Base-by-base conservation (phyloP, 2,888 invertebrate genomes). In the Macrosiphum euphorbiae region DNA sequence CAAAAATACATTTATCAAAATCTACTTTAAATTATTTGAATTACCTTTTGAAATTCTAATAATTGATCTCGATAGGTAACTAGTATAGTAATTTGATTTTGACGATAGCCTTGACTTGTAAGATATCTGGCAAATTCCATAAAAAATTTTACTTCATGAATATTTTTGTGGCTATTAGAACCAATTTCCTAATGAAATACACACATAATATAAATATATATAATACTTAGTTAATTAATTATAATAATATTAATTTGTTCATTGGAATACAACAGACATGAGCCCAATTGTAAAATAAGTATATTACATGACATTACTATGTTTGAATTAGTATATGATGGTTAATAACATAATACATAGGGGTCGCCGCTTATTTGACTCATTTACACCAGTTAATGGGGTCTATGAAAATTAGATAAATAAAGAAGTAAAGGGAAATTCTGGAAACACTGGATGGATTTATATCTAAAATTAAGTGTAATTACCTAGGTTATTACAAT, bases 21-120 rank as follows among this genome's bases (percentile, higher is more conserved):
- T 28, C 47, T 86, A 24, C 35, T 52, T 35, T 20, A n/a, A 55
- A 55, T 47, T 44, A 67, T 47, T 50, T 50, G 52, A 35, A 47
- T 85, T 92, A 91, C 93, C 84, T 90, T 90, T 58, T 90, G 86
- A 13, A 94, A 67, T 90, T 92, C 67, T 35, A 90, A 96, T 95
- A 97, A 96, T 95, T 98, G 98, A 13, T 97, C 98, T 16, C 96
- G 96, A 95, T 98, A 98, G 0, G 97, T 97, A 0, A 97, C 96
- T 13, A 98, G 96, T 95, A 98, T 97, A 0, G 98, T 98, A 88
- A 98, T 97, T 94, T 98, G 97, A 0, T 96, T 95, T 0, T 96
- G 95, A 0, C 95, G 94, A 95, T 97, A 97, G 0, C 97, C 96
- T 95, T 97, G 97, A 90, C 96, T 95, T 1, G 97, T 95, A 3